Evolutionary conservation across 1,140 invertebrate species (phyloP), one percentile per base, ranked within the genome.

Genomic region (Ips nitidus): DNA sequence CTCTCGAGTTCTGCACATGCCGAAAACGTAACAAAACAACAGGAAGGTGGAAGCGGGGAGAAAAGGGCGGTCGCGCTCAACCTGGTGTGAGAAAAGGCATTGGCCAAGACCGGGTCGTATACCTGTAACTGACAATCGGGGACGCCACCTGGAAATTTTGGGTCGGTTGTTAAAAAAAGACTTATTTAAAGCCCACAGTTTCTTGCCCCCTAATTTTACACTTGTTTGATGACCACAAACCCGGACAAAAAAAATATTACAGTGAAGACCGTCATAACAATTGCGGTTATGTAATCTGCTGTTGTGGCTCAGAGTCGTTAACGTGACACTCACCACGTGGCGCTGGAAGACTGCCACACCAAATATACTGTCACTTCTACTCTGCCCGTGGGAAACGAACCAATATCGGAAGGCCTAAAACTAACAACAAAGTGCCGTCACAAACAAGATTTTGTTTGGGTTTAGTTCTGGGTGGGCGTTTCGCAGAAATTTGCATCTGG

Each of bases 31-130:
- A 50, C 22, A 50, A 55, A 36, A 55, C 52, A 55, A 55, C n/a
- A 5, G 37, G 45, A 22, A 50, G 52, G 37, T 55, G 52, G 52
- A 55, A 55, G 52, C 37, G 52, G 52, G 36, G 52, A 36, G 52
- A 55, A 55, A 55, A 55, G 52, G 52, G 37, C 52, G 52, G 52
- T 3, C 8, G 52, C 52, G 52, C 36, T 58, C 40, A 58, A 58
- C 40, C 56, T 58, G 56, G 56, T 58, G 56, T 41, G 56, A 58
- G 56, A 58, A 58, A 58, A 58, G 56, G 38, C 56, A 58, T 58
- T 58, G 56, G 56, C 56, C 56, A 58, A 41, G 56, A 39, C 56
- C 40, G 41, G 56, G 56, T 58, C 56, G 56, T 58, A 58, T 58
- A 58, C 56, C 56, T 41, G 56, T 41, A 58, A 55, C 5, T 6